Conservation (phyloP, 2,797 vertebrate genomes). For the Falco rusticolus region DNA sequence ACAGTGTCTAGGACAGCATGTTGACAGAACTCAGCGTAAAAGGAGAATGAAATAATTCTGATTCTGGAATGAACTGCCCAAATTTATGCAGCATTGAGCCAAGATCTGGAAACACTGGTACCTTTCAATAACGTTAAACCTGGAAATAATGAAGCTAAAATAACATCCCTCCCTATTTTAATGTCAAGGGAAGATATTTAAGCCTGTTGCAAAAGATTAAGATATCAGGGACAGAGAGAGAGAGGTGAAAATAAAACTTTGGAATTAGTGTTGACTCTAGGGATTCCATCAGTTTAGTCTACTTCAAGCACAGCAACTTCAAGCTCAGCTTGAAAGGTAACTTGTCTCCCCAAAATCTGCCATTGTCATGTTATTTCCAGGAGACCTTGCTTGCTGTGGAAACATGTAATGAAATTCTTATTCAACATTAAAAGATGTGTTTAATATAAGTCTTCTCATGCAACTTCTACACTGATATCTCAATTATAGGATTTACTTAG, state of each 20-base stretch:
- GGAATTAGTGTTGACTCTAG: background rate
- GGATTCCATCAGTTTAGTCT: background rate
- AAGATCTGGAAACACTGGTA: background rate
- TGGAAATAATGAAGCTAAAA: background rate
- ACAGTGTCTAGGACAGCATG: background rate
- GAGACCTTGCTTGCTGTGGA: background rate
- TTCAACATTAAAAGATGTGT: background rate
- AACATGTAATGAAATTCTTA: background rate
- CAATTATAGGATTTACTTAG: slow-evolving; percentile 43
- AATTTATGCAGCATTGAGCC: background rate
- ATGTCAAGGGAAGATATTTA: background rate
- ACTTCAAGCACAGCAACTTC: background rate
- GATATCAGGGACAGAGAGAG: background rate
- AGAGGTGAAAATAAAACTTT: background rate
- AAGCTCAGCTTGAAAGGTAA: background rate
- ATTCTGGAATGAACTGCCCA: background rate
- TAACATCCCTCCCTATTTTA: background rate
- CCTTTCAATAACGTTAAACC: background rate
- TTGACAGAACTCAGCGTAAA: background rate
- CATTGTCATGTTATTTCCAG: background rate
- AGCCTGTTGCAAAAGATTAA: background rate
- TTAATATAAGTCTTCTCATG: background rate
- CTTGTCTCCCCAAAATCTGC: background rate
- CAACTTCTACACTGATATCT: background rate
- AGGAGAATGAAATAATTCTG: background rate